These are phyloP conservation scores for Pseudochirops corinnae DNA, from an alignment of 2,797 vertebrate species.

Conservation along the genomic window DNA sequence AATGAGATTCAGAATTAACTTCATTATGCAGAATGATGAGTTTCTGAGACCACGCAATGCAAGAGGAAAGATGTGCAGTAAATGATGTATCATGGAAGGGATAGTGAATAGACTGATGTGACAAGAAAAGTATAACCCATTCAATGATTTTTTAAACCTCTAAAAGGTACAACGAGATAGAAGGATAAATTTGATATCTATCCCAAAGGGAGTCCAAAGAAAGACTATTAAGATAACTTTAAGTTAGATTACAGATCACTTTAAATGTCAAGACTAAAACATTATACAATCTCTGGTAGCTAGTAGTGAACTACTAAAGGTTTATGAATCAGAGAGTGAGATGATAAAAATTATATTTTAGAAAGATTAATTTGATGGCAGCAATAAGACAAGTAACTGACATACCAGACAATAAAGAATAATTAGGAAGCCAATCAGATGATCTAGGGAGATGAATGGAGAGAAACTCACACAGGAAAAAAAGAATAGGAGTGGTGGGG, in stretches of 20 bases:
- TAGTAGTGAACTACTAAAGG: neutral
- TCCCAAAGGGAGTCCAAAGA: neutral
- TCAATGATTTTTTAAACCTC: neutral
- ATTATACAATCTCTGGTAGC: neutral
- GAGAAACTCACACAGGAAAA: neutral
- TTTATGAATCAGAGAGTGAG: neutral
- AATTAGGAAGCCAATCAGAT: neutral
- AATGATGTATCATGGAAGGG: neutral
- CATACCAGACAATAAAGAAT: neutral
- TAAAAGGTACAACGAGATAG: neutral
- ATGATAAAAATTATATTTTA: neutral
- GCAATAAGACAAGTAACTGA: neutral
- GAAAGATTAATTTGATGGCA: neutral
- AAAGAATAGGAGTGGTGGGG: neutral
- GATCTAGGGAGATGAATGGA: neutral
- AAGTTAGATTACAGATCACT: neutral
- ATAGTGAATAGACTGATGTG: neutral
- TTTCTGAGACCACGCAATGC: neutral
- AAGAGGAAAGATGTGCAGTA: neutral
- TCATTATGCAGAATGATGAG: neutral
- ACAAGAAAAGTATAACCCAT: neutral
- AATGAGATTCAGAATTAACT: neutral
- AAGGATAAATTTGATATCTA: neutral
- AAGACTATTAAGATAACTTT: neutral
- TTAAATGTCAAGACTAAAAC: neutral